Conservation (phyloP, 2,113 vertebrate genomes). For the Hyperoodon ampullatus region DNA sequence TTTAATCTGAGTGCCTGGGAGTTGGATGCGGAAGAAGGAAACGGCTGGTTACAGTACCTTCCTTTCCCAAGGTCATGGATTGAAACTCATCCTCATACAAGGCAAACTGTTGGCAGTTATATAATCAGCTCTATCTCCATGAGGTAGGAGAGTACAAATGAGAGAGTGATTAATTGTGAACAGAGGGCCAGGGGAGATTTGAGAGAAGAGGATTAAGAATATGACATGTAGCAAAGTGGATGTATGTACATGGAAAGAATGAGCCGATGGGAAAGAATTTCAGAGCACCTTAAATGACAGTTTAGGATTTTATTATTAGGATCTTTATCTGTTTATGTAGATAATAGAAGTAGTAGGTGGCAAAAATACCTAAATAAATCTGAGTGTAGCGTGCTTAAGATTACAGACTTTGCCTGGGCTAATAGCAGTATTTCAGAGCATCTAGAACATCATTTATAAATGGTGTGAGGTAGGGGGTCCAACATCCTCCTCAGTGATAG, state of each 20-base stretch:
- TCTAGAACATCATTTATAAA: background rate
- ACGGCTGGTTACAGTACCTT: fast-evolving
- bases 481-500: background rate
- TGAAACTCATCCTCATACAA: background rate
- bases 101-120: background rate
- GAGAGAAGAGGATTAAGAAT: background rate
- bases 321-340: background rate
- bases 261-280: background rate
- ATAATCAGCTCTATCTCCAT: background rate
- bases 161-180: background rate
- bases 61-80: background rate
- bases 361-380: background rate
- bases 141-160: background rate
- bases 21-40: background rate
- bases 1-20: background rate
- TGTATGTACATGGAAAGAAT: background rate
- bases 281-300: background rate
- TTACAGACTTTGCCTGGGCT: background rate
- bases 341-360: background rate
- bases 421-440: background rate
- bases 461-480: background rate
- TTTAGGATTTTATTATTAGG: background rate
- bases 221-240: background rate
- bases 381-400: background rate
- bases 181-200: background rate